These are phyloP conservation scores for Glyptemys insculpta DNA, from an alignment of 2,797 vertebrate genomes.

Conservation along the genomic window DNA sequence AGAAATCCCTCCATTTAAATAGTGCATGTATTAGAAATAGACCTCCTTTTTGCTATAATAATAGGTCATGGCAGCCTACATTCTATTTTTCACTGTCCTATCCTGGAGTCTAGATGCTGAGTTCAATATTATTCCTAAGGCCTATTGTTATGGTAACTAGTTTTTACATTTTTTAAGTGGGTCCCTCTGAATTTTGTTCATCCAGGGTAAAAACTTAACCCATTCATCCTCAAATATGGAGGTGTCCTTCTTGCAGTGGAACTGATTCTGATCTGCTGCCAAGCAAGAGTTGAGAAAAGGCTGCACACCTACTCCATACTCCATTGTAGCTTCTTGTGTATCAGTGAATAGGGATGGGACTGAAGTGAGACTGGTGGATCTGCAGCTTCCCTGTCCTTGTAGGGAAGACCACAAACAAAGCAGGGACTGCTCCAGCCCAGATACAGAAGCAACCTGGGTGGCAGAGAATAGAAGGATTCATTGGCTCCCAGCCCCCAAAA, in stretches of 20 bases:
- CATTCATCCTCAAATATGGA: neutral
- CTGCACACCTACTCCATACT: neutral
- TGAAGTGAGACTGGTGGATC: neutral
- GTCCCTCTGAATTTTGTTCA: neutral
- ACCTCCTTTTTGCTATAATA: neutral
- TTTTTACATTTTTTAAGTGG: conserved; percentile 14
- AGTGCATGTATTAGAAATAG: neutral
- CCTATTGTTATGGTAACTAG: neutral
- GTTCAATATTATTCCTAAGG: neutral
- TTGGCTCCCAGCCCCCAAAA: neutral
- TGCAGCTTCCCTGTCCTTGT: neutral
- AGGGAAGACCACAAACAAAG: neutral
- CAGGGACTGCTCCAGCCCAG: neutral
- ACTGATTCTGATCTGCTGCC: neutral
- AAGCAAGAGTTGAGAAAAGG: rapidly evolving
- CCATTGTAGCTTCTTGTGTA: neutral
- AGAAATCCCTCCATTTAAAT: neutral
- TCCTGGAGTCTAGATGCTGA: neutral
- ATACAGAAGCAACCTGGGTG: neutral
- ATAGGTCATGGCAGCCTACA: neutral
- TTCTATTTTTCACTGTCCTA: conserved; percentile 9
- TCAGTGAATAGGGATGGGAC: neutral
- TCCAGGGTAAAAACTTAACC: rapidly evolving
- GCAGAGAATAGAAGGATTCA: neutral
- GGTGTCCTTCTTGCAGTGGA: rapidly evolving